These are phyloP conservation scores for Malurus melanocephalus DNA, from an alignment of 2,113 vertebrate species.

Conservation along the genomic window DNA sequence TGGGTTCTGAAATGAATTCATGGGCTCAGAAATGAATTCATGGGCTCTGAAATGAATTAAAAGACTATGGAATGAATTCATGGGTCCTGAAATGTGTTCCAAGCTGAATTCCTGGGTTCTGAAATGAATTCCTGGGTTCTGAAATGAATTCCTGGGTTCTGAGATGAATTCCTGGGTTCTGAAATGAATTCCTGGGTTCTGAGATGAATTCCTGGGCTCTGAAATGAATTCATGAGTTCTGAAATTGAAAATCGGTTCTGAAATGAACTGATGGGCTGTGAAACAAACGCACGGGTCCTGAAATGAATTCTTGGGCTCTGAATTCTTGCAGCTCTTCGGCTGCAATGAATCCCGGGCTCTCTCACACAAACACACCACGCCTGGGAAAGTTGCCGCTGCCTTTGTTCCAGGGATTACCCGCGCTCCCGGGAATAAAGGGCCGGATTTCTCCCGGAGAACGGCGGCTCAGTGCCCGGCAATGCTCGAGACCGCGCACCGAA, in stretches of 20 bases:
- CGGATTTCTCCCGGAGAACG: background rate
- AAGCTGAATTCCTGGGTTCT: too few species aligned
- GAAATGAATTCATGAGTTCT: too few species aligned
- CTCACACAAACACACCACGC: background rate
- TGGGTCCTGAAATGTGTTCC: background rate
- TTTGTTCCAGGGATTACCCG: conserved; percentile 6
- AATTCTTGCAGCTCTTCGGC: too few species aligned
- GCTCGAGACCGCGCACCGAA: background rate
- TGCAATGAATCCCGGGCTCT: fast-evolving
- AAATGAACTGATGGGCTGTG: too few species aligned
- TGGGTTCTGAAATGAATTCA: background rate
- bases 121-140: background rate
- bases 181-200: too few species aligned
- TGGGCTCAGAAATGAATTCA: background rate
- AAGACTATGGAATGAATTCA: background rate
- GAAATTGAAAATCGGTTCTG: too few species aligned
- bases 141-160: background rate
- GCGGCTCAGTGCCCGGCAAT: background rate
- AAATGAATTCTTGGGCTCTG: background rate
- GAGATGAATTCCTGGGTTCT: fast-evolving
- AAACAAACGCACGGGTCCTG: too few species aligned
- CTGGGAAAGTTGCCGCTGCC: conserved; percentile 13
- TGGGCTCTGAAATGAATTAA: background rate
- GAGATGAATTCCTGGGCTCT: background rate
- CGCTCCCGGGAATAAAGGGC: background rate